Base-by-base conservation (phyloP, 1,140 invertebrate species). In the Caenorhabditis briggsae region DNA sequence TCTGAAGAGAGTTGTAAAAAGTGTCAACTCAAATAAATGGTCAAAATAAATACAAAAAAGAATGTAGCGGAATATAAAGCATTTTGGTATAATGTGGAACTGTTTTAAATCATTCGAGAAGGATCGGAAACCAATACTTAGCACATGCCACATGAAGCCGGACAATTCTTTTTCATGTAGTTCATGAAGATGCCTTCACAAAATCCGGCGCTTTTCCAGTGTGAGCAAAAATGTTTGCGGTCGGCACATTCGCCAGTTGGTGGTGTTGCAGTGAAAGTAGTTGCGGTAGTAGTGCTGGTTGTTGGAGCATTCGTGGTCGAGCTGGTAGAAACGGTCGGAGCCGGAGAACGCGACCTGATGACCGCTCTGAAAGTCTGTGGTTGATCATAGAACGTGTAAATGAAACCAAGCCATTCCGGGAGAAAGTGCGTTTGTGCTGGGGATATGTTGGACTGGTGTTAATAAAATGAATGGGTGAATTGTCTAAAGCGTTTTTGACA, bases 121-220 rank as follows among this genome's bases (percentile, higher is more conserved):
- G 56, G 70, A 23, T 50, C 11, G 33, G 33, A 33, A 33, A 33
- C 33, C 33, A 33, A 33, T 33, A 33, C 33, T 89, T 84, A 90
- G 87, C 90, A 91, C 23, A 84, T 88, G 18, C 90, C 90, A 86
- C 91, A 92, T 25, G 89, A 83, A 48, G 82, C 78, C 1, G 87
- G 84, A 65, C 91, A 92, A 86, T 91, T 92, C 82, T 92, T 91
- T 82, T 89, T 90, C 91, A 92, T 92, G 83, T 92, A 92, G 20
- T 50, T 74, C 43, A 85, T 70, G 83, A 92, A 92, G 82, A 92
- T 91, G 9, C 91, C 91, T 41, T 89, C 86, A 86, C 91, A 92
- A 82, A 92, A 92, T 23, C 91, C 82, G 46, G 91, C 89, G 16
- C 86, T 87, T 70, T 89, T 90, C 91, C 91, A 92, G 53, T 90